Evolutionary conservation across 2,888 invertebrate species (phyloP).

Genomic region (Acrobasis suavella): DNA sequence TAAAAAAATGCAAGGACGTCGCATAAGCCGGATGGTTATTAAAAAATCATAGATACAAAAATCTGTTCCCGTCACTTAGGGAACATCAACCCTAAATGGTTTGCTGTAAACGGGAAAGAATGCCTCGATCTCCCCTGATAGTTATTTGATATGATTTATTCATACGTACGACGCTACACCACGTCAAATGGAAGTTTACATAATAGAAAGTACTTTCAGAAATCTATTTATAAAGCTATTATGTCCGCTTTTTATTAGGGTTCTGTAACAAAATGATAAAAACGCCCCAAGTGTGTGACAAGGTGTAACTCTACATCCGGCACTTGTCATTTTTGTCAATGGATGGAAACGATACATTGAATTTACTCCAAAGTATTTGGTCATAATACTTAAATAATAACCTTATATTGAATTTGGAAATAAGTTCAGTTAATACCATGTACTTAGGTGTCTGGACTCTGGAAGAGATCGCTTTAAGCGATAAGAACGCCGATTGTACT

Average conservation of each 20-base stretch:
- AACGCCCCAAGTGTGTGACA: too few species aligned
- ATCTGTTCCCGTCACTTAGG: conserved; percentile 52
- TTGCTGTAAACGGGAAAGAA: conserved; percentile 66
- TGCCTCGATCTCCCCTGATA: conserved; percentile 81
- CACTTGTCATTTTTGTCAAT: too few species aligned
- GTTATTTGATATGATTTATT: conserved; percentile 89
- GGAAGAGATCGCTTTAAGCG: too few species aligned
- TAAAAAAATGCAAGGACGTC: conserved; percentile 32
- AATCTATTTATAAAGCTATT: conserved; percentile 81
- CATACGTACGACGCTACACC: conserved; percentile 73
- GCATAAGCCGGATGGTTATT: conserved; percentile 46
- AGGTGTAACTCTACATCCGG: too few species aligned
- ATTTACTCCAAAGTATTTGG: too few species aligned
- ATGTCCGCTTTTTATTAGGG: conserved; percentile 38
- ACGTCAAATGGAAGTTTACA: conserved; percentile 78
- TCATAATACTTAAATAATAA: too few species aligned
- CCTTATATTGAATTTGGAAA: too few species aligned
- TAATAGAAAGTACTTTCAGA: conserved; percentile 77
- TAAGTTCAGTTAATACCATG: too few species aligned
- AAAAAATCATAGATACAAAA: conserved; percentile 61
- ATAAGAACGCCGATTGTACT: too few species aligned
- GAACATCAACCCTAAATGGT: conserved; percentile 64
- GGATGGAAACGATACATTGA: too few species aligned
- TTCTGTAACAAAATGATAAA: too few species aligned
- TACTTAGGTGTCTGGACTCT: too few species aligned